Percentiles rank a stretch among this genome's conserved stretches.
Conservation (phyloP, 2,113 vertebrate species). For the Hydropotes inermis region DNA sequence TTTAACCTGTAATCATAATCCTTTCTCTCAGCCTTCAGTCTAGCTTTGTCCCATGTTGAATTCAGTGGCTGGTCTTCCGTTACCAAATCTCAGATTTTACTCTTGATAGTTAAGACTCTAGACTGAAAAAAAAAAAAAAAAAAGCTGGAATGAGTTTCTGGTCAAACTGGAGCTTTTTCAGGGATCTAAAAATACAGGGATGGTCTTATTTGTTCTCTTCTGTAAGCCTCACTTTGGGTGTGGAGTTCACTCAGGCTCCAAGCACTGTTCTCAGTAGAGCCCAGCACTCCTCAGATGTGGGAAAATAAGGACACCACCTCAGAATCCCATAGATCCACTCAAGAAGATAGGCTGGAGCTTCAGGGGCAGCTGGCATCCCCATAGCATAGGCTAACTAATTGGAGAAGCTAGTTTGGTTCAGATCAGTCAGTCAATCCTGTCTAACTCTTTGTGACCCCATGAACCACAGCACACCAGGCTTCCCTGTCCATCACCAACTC, state of each 20-base stretch:
- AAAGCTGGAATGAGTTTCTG: background rate
- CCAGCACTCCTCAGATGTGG: background rate
- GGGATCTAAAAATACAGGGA: background rate
- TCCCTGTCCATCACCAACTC: background rate
- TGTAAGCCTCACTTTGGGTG: background rate
- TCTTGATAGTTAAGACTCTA: background rate
- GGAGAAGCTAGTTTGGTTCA: background rate
- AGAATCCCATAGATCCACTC: background rate
- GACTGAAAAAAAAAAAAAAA: background rate
- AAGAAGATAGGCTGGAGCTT: background rate
- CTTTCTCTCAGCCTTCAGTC: background rate
- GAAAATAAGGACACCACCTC: background rate
- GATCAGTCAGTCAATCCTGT: background rate
- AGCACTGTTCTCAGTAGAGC: background rate
- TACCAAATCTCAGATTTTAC: background rate
- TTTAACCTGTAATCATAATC: background rate
- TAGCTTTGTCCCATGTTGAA: background rate
- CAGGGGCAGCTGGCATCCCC: too few relatives aligned
- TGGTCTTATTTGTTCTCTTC: background rate
- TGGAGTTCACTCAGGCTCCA: background rate
- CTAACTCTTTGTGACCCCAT: accelerated
- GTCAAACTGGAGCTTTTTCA: background rate
- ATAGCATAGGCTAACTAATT: background rate
- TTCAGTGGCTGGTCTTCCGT: background rate
- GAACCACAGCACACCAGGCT: background rate